A percentile compares a stretch with the other conserved stretches of the same genome.
Conservation (phyloP, 2,888 invertebrate species). For the Stegana nigrithorax region DNA sequence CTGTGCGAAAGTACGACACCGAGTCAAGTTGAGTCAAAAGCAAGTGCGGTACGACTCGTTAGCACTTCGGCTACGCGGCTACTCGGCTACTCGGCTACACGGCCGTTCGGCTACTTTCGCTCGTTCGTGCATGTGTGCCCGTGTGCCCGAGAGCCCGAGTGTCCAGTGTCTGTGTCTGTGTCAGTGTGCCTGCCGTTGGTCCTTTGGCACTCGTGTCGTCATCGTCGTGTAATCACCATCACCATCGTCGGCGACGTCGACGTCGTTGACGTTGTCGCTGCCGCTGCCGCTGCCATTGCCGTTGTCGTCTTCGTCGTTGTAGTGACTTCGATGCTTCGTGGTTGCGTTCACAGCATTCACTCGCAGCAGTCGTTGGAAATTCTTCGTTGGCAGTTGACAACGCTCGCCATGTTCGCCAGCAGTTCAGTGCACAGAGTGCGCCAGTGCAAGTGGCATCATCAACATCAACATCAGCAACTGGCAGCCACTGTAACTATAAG, state of each 20-base stretch:
- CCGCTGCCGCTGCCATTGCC: background rate
- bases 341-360: slow-evolving; percentile 29
- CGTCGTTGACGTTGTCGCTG: no score
- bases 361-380: slow-evolving; percentile 38
- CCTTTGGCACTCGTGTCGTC: background rate
- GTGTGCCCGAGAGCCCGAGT: no score
- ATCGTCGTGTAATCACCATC: background rate
- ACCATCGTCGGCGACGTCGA: background rate
- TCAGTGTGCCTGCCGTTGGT: background rate
- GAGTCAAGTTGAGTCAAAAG: no score
- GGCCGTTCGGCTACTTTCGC: background rate
- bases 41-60: no score
- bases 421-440: slow-evolving; percentile 64
- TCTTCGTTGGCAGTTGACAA: slow-evolving; percentile 47
- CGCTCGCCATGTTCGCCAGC: slow-evolving; percentile 46
- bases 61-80: no score
- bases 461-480: slow-evolving; percentile 4
- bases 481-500: background rate
- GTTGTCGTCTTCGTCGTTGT: no score
- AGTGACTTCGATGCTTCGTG: slow-evolving; percentile 10
- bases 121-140: no score
- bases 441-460: slow-evolving; percentile 61
- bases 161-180: no score
- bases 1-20: slow-evolving; percentile 23
- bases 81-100: no score